A percentile compares a stretch with the other conserved stretches of the same genome.
phyloP scores from a whole-genome alignment of 2,888 invertebrate species.

The Pristionchus exspectatus region DNA sequence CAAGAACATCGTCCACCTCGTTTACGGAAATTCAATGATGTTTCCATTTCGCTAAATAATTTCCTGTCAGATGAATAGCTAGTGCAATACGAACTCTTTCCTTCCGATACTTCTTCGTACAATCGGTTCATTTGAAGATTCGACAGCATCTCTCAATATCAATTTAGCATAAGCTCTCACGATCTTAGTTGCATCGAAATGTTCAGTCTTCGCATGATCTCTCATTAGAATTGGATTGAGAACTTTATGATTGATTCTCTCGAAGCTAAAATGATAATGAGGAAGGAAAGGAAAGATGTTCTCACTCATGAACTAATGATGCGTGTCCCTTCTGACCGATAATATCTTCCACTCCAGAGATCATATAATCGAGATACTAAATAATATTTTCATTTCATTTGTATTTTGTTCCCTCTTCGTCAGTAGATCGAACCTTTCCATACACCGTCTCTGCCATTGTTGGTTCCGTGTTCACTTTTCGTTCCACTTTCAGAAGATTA shows the following conservation, averaged over 20 bases:
- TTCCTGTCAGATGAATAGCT: background rate
- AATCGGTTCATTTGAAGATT: background rate
- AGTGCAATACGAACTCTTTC: background rate
- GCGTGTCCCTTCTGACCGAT: slow-evolving; percentile 90
- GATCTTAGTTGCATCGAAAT: slow-evolving; percentile 75
- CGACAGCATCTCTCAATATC: slow-evolving; percentile 67
- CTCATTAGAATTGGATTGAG: slow-evolving; percentile 73
- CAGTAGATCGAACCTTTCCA: slow-evolving; percentile 86
- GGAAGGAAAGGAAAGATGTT: too few species aligned
- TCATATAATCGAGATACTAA: slow-evolving; percentile 95
- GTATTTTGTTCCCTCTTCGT: background rate
- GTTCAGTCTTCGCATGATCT: slow-evolving; percentile 66
- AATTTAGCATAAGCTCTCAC: slow-evolving; percentile 74
- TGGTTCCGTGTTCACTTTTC: slow-evolving; percentile 90
- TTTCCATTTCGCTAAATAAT: background rate
- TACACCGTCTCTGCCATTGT: slow-evolving; percentile 98
- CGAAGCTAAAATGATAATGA: slow-evolving; percentile 62
- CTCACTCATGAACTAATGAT: slow-evolving; percentile 71
- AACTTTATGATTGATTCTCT: slow-evolving; percentile 74
- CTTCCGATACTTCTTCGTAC: background rate
- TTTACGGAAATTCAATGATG: background rate
- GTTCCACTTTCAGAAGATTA: slow-evolving; percentile 93
- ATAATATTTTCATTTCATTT: slow-evolving; percentile 66
- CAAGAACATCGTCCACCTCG: slow-evolving; percentile 33
- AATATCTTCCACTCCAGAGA: slow-evolving; percentile 97